Conservation (phyloP, 2,113 vertebrate genomes). For the Trochalopteron elliotii region DNA sequence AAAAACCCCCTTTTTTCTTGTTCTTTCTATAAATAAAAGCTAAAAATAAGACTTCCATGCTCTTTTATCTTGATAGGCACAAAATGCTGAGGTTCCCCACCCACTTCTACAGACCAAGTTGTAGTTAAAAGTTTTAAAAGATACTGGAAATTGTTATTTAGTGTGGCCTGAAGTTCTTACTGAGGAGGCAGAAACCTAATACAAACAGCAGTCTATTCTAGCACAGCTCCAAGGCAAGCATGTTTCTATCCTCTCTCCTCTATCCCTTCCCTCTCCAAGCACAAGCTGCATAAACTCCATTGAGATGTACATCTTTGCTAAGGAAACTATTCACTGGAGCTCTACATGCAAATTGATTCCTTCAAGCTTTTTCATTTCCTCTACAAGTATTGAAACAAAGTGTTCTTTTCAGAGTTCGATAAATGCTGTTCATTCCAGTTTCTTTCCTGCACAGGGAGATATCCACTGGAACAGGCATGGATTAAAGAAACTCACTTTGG, state of each 20-base stretch:
- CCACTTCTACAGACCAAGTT: background rate
- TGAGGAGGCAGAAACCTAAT: background rate
- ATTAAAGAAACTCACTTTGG: background rate
- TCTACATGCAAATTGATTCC: background rate
- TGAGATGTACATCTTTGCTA: background rate
- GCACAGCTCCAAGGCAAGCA: background rate
- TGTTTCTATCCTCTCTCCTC: background rate
- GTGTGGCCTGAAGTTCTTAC: background rate
- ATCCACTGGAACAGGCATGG: background rate
- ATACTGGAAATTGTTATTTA: background rate
- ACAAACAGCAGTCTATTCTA: background rate
- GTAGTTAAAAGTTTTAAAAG: background rate
- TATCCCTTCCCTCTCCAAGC: background rate
- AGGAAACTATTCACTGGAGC: background rate
- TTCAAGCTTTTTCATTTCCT: background rate
- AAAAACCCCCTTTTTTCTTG: background rate
- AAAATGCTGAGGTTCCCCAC: background rate
- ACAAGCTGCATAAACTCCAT: background rate
- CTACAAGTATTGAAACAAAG: background rate
- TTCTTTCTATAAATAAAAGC: background rate
- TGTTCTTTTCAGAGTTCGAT: background rate
- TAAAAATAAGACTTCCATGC: background rate
- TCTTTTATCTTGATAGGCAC: background rate
- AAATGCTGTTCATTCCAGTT: background rate
- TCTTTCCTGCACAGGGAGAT: background rate